Percentiles rank a stretch among this genome's conserved stretches.
phyloP scores from a whole-genome alignment of 2,797 vertebrate species.

The Psittacula echo region DNA sequence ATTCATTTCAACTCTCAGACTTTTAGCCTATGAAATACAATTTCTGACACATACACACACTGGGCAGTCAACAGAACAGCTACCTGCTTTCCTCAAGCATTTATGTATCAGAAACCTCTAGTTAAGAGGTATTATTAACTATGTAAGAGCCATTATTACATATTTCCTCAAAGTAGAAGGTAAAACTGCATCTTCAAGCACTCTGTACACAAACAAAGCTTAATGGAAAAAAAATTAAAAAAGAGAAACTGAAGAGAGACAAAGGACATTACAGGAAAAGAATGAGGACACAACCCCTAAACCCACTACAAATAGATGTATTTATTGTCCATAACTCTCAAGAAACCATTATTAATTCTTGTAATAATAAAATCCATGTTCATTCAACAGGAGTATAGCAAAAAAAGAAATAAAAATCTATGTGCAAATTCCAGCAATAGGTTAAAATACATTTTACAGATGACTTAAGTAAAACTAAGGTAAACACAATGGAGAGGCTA shows the following conservation, averaged over 20 bases:
- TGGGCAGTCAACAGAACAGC: background rate
- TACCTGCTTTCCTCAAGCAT: background rate
- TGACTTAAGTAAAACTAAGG: background rate
- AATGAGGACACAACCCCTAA: background rate
- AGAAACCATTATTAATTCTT: background rate
- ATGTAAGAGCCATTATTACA: background rate
- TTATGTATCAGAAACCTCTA: background rate
- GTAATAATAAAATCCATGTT: background rate
- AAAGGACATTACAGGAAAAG: background rate
- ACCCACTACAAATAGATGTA: background rate
- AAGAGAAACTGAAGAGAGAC: background rate
- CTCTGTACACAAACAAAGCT: background rate
- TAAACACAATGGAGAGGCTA: background rate
- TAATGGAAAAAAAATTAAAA: background rate
- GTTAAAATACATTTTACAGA: constrained; percentile 11
- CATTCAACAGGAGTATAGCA: background rate
- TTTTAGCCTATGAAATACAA: background rate
- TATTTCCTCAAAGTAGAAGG: background rate
- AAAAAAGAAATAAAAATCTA: background rate
- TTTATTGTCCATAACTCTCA: background rate
- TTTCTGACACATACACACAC: background rate
- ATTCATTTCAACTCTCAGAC: background rate
- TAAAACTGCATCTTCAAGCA: background rate
- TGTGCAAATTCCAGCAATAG: background rate
- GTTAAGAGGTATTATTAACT: background rate